phyloP scores from a whole-genome alignment of 2,888 invertebrate genomes.

The Punctoribates punctum region DNA sequence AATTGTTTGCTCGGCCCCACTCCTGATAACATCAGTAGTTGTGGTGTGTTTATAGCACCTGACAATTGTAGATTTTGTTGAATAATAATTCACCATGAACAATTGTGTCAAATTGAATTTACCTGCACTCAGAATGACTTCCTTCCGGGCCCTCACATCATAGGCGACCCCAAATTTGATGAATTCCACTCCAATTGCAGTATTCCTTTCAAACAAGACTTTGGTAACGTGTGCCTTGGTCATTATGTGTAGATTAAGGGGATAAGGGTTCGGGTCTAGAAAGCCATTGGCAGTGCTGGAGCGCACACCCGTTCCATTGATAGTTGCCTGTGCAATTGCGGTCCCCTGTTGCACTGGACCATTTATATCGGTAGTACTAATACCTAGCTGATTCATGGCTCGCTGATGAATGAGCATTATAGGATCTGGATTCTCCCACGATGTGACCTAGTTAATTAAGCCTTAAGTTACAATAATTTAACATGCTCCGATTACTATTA shows the following conservation, averaged over 20 bases:
- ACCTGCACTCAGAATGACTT: background rate
- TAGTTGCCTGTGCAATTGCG: background rate
- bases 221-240: background rate
- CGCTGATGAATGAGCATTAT: background rate
- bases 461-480: too few relatives aligned
- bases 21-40: conserved; percentile 8
- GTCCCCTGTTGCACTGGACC: background rate
- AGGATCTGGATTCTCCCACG: background rate
- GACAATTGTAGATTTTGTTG: background rate
- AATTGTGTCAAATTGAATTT: background rate
- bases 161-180: too few relatives aligned
- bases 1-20: background rate
- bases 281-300: background rate
- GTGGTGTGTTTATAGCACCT: conserved; percentile 8
- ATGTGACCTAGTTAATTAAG: background rate
- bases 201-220: background rate
- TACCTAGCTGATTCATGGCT: too few relatives aligned
- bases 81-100: background rate
- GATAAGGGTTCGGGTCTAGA: conserved; percentile 12
- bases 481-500: too few relatives aligned
- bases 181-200: background rate
- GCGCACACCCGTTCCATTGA: background rate
- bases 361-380: background rate
- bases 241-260: background rate
- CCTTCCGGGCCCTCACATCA: background rate